A percentile compares a stretch with the other conserved stretches of the same genome.
phyloP scores from a whole-genome alignment of 2,888 invertebrate genomes.

The Phyto melanocephala region DNA sequence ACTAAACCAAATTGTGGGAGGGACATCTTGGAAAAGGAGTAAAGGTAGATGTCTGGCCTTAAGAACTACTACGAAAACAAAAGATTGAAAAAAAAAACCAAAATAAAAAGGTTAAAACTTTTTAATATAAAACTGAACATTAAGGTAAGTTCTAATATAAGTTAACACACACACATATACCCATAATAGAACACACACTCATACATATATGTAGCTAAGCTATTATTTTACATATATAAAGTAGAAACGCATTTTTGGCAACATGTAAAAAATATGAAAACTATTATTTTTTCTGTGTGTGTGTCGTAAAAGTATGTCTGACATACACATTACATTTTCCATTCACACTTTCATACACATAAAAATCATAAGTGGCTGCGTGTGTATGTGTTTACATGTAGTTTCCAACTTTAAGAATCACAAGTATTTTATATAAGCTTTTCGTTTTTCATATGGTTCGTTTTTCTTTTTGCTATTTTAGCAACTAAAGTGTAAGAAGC shows the following conservation, averaged over 20 bases:
- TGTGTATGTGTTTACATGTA: background rate
- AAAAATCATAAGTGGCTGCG: background rate
- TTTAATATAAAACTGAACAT: constrained; percentile 45
- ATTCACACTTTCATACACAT: constrained; percentile 2
- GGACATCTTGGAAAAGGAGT: background rate
- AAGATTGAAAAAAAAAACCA: background rate
- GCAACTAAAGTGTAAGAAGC: constrained; percentile 63
- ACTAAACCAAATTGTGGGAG: background rate
- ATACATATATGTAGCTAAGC: background rate
- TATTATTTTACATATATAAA: background rate
- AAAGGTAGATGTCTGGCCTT: constrained; percentile 25
- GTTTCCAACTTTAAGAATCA: constrained; percentile 50
- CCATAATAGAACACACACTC: background rate
- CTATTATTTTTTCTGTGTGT: constrained; percentile 25
- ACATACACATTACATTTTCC: background rate
- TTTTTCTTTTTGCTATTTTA: constrained; percentile 44
- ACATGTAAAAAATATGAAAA: constrained; percentile 54
- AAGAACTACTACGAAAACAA: background rate
- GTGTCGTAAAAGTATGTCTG: background rate
- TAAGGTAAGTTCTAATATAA: constrained; percentile 38
- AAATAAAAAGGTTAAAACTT: constrained; percentile 18
- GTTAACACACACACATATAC: background rate
- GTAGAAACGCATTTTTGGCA: constrained; percentile 29
- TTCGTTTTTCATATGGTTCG: background rate
- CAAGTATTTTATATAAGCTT: constrained; percentile 49